phyloP scores from a whole-genome alignment of 2,797 vertebrate genomes.

The Sus cebifrons region DNA sequence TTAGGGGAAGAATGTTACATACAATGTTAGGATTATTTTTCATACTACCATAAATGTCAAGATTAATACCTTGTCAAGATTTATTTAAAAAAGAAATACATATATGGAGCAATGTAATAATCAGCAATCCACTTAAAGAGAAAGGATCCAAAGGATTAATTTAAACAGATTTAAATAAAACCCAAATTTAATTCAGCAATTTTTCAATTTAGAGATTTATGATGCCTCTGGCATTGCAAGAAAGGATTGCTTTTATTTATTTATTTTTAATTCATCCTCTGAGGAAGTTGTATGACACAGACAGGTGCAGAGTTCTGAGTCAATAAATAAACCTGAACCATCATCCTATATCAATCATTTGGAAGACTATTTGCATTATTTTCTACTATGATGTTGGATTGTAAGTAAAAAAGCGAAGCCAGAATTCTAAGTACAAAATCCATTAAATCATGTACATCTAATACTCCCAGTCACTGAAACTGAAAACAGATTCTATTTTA shows the following conservation, averaged over 20 bases:
- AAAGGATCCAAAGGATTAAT: background rate
- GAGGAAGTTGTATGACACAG: conserved; percentile 81
- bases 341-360: conserved; percentile 64
- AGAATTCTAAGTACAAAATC: conserved; percentile 75
- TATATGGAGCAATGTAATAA: background rate
- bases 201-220: conserved; percentile 74
- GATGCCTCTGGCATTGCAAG: background rate
- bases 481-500: conserved; percentile 57
- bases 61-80: background rate
- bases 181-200: conserved; percentile 31
- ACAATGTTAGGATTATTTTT: conserved; percentile 16
- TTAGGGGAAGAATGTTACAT: background rate
- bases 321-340: conserved; percentile 74
- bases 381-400: conserved; percentile 72
- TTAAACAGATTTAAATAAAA: conserved; percentile 41
- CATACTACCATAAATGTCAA: background rate
- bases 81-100: background rate
- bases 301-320: conserved; percentile 84
- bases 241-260: conserved; percentile 23
- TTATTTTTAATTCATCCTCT: background rate
- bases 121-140: background rate
- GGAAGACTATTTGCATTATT: conserved; percentile 66
- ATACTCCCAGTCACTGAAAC: conserved; percentile 45
- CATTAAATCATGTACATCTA: conserved; percentile 16
- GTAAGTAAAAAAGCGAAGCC: conserved; percentile 78